Evolutionary conservation across 2,888 invertebrate species (phyloP).

Genomic region (Pyrrhosoma nymphula): DNA sequence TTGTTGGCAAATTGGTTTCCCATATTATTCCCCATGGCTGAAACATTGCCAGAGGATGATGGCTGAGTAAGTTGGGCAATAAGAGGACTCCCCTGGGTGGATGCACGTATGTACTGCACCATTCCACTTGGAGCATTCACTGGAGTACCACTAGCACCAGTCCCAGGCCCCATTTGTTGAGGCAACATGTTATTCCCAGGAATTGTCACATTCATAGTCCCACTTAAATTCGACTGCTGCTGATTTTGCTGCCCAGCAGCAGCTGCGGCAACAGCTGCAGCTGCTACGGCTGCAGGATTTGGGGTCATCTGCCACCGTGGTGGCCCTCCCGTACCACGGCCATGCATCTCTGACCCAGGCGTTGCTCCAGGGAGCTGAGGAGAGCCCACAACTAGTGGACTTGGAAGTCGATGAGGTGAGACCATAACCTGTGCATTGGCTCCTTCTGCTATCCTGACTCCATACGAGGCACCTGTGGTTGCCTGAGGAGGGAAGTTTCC

Average conservation of each 20-base stretch:
- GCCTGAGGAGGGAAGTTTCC: neutral
- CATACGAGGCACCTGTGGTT: neutral
- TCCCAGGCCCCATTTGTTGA: constrained; percentile 17
- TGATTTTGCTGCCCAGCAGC: constrained; percentile 53
- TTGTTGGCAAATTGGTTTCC: constrained; percentile 52
- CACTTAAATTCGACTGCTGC: constrained; percentile 1
- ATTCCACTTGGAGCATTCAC: constrained; percentile 43
- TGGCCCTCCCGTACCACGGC: constrained; percentile 33
- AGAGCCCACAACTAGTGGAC: constrained; percentile 40
- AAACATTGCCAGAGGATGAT: constrained; percentile 75
- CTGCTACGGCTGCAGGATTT: constrained; percentile 33
- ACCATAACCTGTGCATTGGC: constrained; percentile 70
- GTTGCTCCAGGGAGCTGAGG: constrained; percentile 12
- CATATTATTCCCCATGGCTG: constrained; percentile 38
- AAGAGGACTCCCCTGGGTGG: constrained; percentile 79
- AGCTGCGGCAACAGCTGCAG: constrained; percentile 22
- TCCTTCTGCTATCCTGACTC: constrained; percentile 72
- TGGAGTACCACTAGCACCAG: neutral
- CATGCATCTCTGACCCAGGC: constrained; percentile 40
- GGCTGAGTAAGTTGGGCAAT: constrained; percentile 82
- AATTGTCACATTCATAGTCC: constrained; percentile 4
- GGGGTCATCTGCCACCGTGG: constrained; percentile 50
- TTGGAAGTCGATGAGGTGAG: constrained; percentile 58
- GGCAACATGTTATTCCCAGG: constrained; percentile 13
- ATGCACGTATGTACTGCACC: constrained; percentile 56